Base-by-base conservation (phyloP, 2,113 vertebrate species). In the Scophthalmus maximus region DNA sequence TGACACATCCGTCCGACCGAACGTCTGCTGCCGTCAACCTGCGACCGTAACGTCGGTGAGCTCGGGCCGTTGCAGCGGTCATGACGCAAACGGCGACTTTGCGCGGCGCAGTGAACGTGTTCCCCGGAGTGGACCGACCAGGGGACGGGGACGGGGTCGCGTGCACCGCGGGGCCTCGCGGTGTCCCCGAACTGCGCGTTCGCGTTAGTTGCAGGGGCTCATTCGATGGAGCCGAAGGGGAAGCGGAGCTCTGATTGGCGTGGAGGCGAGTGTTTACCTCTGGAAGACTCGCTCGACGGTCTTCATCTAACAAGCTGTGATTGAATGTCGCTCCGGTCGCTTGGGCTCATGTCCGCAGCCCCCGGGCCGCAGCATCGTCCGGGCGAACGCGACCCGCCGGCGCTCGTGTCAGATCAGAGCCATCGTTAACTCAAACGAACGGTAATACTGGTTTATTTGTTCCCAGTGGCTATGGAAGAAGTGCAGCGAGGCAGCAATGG, bases 391-490 rank as follows among this genome's bases (percentile, higher is more conserved):
- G n/a, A n/a, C n/a, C n/a, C n/a, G n/a, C n/a, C 30, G 6, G 9
- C 42, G 57, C 46, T 30, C 69, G 53, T 56, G 38, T 42, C 38
- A 42, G 18, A n/a, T 27, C 55, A 61, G 57, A 57, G 70, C 29
- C 50, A 46, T 52, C 79, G 18, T 52, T 52, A 75, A 32, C n/a
- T n/a, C n/a, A n/a, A n/a, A n/a, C n/a, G n/a, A 63, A 52, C 49
- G 1, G 52, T 79, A 76, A 65, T 84, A 62, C 50, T 65, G 58
- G 69, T 81, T 73, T 70, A 87, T 87, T 51, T 84, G 66, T 83
- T 68, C 58, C 59, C 86, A 92, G 93, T 90, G 89, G 88, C 81
- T 84, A 93, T 93, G 91, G 93, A 92, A 82, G 92, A 91, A 78
- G 86, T 92, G 69, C 91, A 92, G 57, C 88, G 89, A 68, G 91